Conservation (phyloP, 2,888 invertebrate genomes). For the Lepeophtheirus nordmannii region DNA sequence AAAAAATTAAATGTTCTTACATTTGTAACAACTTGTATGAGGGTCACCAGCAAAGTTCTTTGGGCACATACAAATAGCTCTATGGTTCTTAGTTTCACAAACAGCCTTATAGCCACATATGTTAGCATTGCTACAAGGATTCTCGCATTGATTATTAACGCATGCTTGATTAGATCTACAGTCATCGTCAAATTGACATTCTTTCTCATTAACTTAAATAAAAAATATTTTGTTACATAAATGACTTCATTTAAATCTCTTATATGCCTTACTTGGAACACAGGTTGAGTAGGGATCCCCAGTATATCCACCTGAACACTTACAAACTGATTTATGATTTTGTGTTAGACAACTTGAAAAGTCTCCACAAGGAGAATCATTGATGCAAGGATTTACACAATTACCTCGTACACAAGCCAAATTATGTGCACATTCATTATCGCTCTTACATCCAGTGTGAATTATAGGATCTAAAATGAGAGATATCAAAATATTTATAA, state of each 20-base stretch:
- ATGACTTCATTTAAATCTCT: constrained; percentile 39
- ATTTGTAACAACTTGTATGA: constrained; percentile 35
- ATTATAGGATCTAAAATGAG: constrained; percentile 11
- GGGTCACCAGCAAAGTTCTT: constrained; percentile 64
- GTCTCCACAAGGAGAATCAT: constrained; percentile 55
- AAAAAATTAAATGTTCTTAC: constrained; percentile 24
- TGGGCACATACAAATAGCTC: constrained; percentile 51
- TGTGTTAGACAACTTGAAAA: constrained; percentile 52
- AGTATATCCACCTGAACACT: constrained; percentile 30
- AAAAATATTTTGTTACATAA: not conserved
- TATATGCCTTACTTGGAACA: constrained; percentile 26
- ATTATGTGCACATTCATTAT: constrained; percentile 53
- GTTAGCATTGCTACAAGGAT: constrained; percentile 59
- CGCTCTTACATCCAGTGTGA: constrained; percentile 35
- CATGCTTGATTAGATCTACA: constrained; percentile 58
- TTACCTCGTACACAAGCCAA: constrained; percentile 52
- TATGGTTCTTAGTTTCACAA: constrained; percentile 40
- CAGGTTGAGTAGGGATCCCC: constrained; percentile 30
- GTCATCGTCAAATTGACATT: constrained; percentile 35
- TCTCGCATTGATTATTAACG: constrained; percentile 59
- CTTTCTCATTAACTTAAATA: constrained; percentile 41
- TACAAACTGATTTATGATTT: constrained; percentile 30
- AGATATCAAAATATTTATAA: not conserved
- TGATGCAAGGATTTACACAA: constrained; percentile 71
- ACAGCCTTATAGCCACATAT: constrained; percentile 66